Percentiles rank a stretch among this genome's conserved stretches.
These are phyloP conservation scores for Eidolon helvum DNA, from an alignment of 2,113 vertebrate species.

Conservation along the genomic window DNA sequence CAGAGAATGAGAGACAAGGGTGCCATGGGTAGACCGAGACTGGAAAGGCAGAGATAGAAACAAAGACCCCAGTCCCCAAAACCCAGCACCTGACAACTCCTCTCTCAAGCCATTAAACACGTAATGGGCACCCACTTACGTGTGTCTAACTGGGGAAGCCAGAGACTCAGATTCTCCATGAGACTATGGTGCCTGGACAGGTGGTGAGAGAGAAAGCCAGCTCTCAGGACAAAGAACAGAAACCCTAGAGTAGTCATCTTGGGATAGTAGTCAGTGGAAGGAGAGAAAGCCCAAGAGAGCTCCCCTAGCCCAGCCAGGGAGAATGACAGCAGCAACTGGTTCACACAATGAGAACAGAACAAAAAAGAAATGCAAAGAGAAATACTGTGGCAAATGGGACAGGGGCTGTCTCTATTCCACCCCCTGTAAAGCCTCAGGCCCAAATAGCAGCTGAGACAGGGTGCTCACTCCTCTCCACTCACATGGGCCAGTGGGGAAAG, in stretches of 20 bases:
- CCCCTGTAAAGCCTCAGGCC: background rate
- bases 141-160: background rate
- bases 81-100: background rate
- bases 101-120: background rate
- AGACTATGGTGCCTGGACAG: background rate
- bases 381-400: background rate
- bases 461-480: background rate
- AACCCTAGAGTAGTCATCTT: background rate
- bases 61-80: background rate
- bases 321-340: conserved; percentile 64
- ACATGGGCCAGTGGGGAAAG: fast-evolving
- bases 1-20: background rate
- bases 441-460: conserved; percentile 12
- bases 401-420: background rate
- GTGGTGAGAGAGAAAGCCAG: background rate
- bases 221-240: background rate
- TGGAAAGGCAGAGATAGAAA: background rate
- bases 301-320: conserved; percentile 62
- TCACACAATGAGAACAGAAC: background rate
- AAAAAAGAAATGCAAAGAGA: background rate
- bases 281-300: background rate
- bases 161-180: background rate
- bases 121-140: background rate
- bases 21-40: background rate
- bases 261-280: background rate